Percentiles rank a stretch among this genome's conserved stretches.
These are phyloP conservation scores for Aegotheles bennettii DNA, from an alignment of 2,113 vertebrate genomes.

Conservation along the genomic window DNA sequence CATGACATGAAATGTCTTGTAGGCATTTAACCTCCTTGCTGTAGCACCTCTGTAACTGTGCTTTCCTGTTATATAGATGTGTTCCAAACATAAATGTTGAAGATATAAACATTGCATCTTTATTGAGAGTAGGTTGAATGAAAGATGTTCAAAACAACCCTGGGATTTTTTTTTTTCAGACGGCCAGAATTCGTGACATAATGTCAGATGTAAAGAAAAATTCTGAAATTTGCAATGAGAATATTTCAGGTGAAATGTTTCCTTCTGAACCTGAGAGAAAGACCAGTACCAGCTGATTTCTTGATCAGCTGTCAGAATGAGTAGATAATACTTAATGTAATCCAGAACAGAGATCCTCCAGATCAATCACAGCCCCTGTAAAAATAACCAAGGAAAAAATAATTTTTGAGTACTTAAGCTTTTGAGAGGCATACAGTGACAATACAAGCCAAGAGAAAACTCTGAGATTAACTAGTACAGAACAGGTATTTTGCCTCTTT, in stretches of 20 bases:
- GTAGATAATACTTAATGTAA: not conserved
- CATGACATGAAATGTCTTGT: not conserved
- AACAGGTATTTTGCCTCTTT: not conserved
- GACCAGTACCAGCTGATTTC: not conserved
- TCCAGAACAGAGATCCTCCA: not conserved
- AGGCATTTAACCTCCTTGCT: not conserved
- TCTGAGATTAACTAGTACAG: not conserved
- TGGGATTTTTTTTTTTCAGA: not conserved
- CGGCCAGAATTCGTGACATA: not conserved
- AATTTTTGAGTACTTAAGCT: not conserved
- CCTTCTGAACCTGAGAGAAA: not conserved
- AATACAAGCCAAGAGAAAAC: not conserved
- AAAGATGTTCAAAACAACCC: not conserved
- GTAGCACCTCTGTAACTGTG: not conserved
- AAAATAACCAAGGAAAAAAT: not conserved
- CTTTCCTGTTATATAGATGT: not conserved
- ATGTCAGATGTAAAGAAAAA: not conserved
- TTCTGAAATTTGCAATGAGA: not conserved
- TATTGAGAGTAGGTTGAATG: not conserved
- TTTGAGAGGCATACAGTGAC: not conserved
- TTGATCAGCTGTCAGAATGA: constrained; percentile 14
- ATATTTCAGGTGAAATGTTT: not conserved
- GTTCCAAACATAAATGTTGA: not conserved
- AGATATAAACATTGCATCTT: not conserved
- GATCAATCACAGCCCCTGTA: not conserved